Evolutionary conservation across 2,113 vertebrate species (phyloP).

Genomic region (Gadus chalcogrammus): DNA sequence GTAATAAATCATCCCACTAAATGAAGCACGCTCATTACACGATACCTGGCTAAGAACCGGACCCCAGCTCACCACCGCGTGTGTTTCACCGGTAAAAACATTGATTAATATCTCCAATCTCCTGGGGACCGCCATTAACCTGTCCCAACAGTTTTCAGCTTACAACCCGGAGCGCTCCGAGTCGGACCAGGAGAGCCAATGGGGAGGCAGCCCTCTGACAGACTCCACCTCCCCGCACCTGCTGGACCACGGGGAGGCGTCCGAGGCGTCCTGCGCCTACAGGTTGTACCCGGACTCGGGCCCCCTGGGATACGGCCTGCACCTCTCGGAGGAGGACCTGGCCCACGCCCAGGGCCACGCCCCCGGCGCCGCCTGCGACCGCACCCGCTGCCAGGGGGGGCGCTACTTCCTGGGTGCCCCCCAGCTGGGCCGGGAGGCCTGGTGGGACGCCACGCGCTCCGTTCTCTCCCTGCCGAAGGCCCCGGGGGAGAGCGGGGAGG

Average conservation of each 20-base stretch:
- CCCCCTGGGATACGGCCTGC: slow-evolving; percentile 86
- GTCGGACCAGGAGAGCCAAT: slow-evolving; percentile 96
- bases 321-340: slow-evolving; percentile 79
- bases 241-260: slow-evolving; percentile 80
- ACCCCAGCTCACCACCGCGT: neutral
- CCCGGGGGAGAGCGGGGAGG: slow-evolving; percentile 86
- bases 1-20: slow-evolving; percentile 62
- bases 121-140: slow-evolving; percentile 8
- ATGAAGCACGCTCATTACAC: neutral
- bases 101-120: neutral
- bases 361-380: slow-evolving; percentile 74
- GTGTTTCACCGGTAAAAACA: neutral
- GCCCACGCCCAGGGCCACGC: slow-evolving; percentile 72
- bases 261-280: slow-evolving; percentile 89
- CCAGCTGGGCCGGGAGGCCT: slow-evolving; percentile 86
- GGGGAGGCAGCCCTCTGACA: slow-evolving; percentile 94
- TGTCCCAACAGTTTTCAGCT: slow-evolving; percentile 83
- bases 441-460: slow-evolving; percentile 90
- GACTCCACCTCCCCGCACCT: slow-evolving; percentile 92
- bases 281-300: slow-evolving; percentile 86
- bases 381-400: slow-evolving; percentile 88
- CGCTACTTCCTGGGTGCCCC: slow-evolving; percentile 92
- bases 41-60: slow-evolving; percentile 1
- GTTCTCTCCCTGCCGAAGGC: slow-evolving; percentile 86
- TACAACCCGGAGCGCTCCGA: slow-evolving; percentile 94